Evolutionary conservation across 1,140 invertebrate genomes (phyloP), one percentile per base, ranked within the genome.

Genomic region (Drosophila sp.): DNA sequence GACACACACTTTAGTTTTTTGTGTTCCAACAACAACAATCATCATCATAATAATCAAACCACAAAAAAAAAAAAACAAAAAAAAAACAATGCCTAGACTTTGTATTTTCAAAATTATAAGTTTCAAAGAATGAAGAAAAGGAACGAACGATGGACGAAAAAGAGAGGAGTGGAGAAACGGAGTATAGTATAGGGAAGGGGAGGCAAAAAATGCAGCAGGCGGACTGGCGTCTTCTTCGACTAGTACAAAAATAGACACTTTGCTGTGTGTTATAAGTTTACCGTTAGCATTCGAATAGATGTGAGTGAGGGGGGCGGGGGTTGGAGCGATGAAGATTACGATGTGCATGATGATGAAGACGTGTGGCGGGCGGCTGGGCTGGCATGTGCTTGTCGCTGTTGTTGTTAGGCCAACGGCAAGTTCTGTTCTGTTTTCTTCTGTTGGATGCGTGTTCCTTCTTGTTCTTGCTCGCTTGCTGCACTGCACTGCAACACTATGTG

Each of bases 31-130:
- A 66, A 72, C 41, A 64, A 17, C 54, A 56, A 47, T 66, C 70
- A 60, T 50, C 61, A 71, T 77, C 66, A 66, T 77, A 54, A 81
- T 80, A 68, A 81, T 86, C 82, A 67, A 67, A 67, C 65, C 23
- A 79, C 65, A 61, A 76, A 67, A 76, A 77, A 40, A 76, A 68
- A 66, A 76, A 62, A 68, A 75, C 71, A 77, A 63, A 38, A 25
- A 47, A 23, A 62, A 81, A 89, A 87, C 83, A 87, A 87, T 87
- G 83, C 80, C 67, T 61, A 70, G 84, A 87, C 83, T 87, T 83
- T 87, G 83, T 82, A 89, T 87, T 87, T 87, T 50, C 44, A 27
- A 87, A 87, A 87, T 85, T 85, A 81, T 80, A 85, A 81, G 79
- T 86, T 81, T 86, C 33, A 23, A 76, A 86, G 44, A 79, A 75